Evolutionary conservation across 2,888 invertebrate genomes (phyloP), one percentile per base, ranked within the genome.

Genomic region (Lycia hirtaria): DNA sequence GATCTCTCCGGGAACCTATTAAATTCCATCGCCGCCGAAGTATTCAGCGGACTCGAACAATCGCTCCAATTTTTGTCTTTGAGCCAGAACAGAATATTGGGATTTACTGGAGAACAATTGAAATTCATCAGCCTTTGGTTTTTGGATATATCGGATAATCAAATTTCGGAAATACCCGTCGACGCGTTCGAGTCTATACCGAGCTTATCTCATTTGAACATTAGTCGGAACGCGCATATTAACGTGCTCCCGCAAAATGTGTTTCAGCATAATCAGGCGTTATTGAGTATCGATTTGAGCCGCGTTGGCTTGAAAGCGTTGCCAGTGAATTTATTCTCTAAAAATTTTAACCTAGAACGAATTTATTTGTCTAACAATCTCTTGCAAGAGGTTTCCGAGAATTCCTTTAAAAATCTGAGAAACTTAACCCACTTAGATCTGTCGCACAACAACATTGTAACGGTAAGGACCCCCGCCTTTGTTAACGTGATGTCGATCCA

Each of bases 1-100:
- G 96, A 97, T 76, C 87, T 98, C 26, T 95, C 96, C 19, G 96
- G 97, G 20, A 97, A 97, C 78, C 94, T 96, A 56, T 83, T 97
- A 47, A 94, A 95, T 15, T 92, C 93, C 12, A 92, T 97, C 47
- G 94, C 94, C 57, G 94, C 95, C 0, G 95, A 96, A 59, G 96
- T 96, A 6, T 97, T 97, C 73, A 89, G 91, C 37, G 97, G 97
- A 0, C 79, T 97, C 61, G 96, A 97, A 78, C 93, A 94, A 38
- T 95, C 95, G 0, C 83, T 98, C 7, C 93, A 94, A 68, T 94
- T 94, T 67, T 86, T 98, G 47, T 94, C 95, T 71, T 80, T 97
- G 5, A 94, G 95, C 1, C 95, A 95, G 76, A 97, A 97, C 75
- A 93, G 95, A 64, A 93, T 97, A 24, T 93, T 94, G 3, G 94